Evolutionary conservation across 2,113 vertebrate species (phyloP).

Genomic region (Scatophagus argus): DNA sequence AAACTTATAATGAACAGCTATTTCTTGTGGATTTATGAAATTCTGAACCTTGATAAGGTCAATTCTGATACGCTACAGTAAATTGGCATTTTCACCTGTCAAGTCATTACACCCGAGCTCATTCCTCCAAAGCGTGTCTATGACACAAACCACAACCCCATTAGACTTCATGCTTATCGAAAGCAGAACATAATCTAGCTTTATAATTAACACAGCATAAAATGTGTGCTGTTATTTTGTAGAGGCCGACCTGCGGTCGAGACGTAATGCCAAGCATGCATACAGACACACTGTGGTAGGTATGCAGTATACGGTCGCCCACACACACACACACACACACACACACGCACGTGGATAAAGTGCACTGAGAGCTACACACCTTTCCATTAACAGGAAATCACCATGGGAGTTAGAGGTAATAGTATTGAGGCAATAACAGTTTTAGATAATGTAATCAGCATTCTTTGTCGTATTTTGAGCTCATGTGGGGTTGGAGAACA

Average conservation of each 20-base stretch:
- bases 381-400: constrained; percentile 51
- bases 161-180: constrained; percentile 26
- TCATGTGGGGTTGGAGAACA: constrained; percentile 13
- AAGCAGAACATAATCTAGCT: constrained; percentile 25
- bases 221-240: constrained; percentile 25
- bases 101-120: constrained; percentile 42
- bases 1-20: constrained; percentile 71
- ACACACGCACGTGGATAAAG: background rate
- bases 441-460: constrained; percentile 59
- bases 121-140: constrained; percentile 38
- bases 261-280: constrained; percentile 39
- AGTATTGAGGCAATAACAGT: constrained; percentile 53
- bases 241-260: constrained; percentile 6
- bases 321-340: constrained; percentile 20
- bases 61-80: constrained; percentile 40
- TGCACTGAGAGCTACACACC: constrained; percentile 28
- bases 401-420: constrained; percentile 48
- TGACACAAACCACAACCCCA: constrained; percentile 33
- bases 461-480: constrained; percentile 38
- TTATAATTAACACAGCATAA: constrained; percentile 43
- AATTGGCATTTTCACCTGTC: constrained; percentile 61
- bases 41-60: constrained; percentile 65
- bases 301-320: background rate
- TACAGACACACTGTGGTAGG: constrained; percentile 1
- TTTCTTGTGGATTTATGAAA: constrained; percentile 65